Evolutionary conservation across 2,113 vertebrate species (phyloP).

Genomic region (Potamarius usumacintae): DNA sequence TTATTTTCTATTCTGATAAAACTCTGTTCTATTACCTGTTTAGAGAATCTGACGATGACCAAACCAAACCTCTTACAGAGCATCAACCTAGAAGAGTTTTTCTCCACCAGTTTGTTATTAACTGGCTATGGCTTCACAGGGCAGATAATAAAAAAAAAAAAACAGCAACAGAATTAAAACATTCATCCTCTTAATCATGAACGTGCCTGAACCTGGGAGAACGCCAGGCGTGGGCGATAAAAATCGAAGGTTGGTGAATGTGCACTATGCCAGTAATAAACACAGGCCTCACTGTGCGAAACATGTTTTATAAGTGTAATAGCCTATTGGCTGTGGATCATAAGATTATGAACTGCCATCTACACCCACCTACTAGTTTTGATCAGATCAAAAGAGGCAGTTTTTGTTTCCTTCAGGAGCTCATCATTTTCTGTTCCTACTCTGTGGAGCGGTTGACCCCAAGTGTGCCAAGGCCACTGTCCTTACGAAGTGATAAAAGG

Average conservation of each 20-base stretch:
- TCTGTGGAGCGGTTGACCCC: not conserved
- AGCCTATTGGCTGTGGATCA: not conserved
- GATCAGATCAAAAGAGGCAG: not conserved
- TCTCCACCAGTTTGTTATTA: not conserved
- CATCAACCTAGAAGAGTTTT: not conserved
- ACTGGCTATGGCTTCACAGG: not conserved
- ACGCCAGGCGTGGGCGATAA: not conserved
- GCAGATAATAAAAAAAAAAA: not conserved
- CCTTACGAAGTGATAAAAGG: slow-evolving; percentile 1
- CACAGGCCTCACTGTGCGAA: not conserved
- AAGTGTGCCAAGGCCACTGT: not conserved
- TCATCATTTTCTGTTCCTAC: not conserved
- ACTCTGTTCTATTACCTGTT: not conserved
- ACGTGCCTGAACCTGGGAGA: not conserved
- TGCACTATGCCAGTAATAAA: not conserved
- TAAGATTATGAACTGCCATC: not conserved
- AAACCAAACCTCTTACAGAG: not conserved
- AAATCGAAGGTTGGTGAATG: not conserved
- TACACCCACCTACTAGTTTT: not conserved
- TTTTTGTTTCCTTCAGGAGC: not conserved
- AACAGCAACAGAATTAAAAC: not conserved
- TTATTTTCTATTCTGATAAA: not conserved
- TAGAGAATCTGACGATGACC: not conserved
- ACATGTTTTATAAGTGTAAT: not conserved
- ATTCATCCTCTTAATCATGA: slow-evolving; percentile 5